Base-by-base conservation (phyloP, 2,113 vertebrate genomes). In the Blennius ocellaris region DNA sequence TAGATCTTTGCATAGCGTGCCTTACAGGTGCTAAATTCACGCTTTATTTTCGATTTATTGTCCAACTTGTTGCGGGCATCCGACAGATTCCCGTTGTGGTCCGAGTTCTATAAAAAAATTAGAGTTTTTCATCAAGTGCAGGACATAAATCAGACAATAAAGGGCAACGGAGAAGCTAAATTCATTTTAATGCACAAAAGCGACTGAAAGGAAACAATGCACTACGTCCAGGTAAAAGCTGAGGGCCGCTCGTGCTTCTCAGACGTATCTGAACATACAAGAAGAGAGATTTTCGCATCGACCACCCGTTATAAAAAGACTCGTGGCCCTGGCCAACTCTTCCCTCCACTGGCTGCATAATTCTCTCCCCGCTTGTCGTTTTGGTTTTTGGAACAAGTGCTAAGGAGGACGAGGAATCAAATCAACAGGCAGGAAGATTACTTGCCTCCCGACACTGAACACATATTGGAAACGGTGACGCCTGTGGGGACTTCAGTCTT, bases 291-390 rank as follows among this genome's bases (percentile, higher is more conserved):
- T 54, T 48, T 79, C 60, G 38, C 68, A 66, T 73, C 50, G 63
- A 62, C 48, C 14, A 8, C 57, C 57, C 16, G 70, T 76, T 76
- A 85, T 66, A 73, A 76, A 84, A 83, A 88, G 59, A 78, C 50
- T 52, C 12, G 43, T 16, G 36, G 66, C 67, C 81, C 77, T 72
- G 73, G 67, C 41, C 76, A 78, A 75, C 67, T 68, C 66, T 76
- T 49, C 51, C 71, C 82, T 82, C 78, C 50, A 41, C 62, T 16
- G 65, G 77, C 90, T 91, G 86, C 84, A 80, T 87, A 87, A 89
- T 85, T 74, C 75, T 70, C 58, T 84, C 84, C 62, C 71, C 38
- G 41, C 53, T 39, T 56, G 61, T 62, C 43, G 76, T 69, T 73
- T 43, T 44, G n/a, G n/a, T 71, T 75, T 83, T 61, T 51, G 70